A percentile compares a stretch with the other conserved stretches of the same genome.
Conservation (phyloP, 2,888 invertebrate genomes). For the Lysandra bellargus region DNA sequence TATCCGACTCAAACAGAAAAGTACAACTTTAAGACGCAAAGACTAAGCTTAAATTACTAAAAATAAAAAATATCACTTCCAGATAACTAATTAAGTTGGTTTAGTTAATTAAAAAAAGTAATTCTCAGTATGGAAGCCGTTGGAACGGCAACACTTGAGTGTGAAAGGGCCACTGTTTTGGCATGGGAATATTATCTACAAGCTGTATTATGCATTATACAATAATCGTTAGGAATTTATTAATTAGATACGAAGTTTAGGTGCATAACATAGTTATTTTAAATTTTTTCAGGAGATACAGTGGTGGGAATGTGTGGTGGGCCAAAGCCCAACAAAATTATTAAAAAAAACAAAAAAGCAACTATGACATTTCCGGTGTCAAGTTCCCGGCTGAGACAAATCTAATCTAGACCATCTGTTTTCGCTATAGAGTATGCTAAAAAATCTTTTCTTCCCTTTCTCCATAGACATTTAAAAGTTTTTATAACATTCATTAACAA, state of each 20-base stretch:
- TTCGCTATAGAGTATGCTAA: too few species aligned
- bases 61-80: background rate
- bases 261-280: too few species aligned
- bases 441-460: too few species aligned
- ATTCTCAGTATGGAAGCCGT: constrained; percentile 15
- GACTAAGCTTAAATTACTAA: background rate
- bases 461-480: too few species aligned
- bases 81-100: constrained; percentile 16
- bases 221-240: background rate
- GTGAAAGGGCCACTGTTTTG: constrained; percentile 8
- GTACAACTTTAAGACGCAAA: background rate
- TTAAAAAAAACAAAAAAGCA: too few species aligned
- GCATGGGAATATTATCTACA: constrained; percentile 14
- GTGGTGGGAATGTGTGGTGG: too few species aligned
- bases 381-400: too few species aligned
- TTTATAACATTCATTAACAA: too few species aligned
- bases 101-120: constrained; percentile 18
- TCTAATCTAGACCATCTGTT: too few species aligned
- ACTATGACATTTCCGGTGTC: too few species aligned
- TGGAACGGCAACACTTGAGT: background rate
- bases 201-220: background rate
- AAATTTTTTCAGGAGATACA: too few species aligned
- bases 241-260: background rate
- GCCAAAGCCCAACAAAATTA: too few species aligned
- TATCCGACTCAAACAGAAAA: background rate